These are phyloP conservation scores for Ovis aries DNA, from an alignment of 2,113 vertebrate genomes.

Conservation along the genomic window DNA sequence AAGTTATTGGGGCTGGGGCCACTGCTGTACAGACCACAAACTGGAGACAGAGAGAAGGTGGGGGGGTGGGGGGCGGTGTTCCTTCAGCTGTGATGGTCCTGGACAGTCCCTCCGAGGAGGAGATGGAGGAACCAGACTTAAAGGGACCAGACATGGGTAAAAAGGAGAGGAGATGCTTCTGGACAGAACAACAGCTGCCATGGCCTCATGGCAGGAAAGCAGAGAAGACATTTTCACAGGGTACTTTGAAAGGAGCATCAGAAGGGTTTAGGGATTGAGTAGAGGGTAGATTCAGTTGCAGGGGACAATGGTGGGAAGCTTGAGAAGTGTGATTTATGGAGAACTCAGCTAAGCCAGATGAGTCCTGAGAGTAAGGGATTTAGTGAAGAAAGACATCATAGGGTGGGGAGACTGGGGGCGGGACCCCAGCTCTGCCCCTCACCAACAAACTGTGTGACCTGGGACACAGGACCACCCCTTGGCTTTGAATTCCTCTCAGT, in stretches of 20 bases:
- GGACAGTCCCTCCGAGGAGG: neutral
- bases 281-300: neutral
- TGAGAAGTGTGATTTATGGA: fast-evolving
- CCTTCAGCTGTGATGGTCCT: neutral
- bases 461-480: neutral
- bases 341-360: neutral
- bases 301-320: neutral
- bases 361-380: neutral
- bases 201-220: neutral
- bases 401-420: neutral
- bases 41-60: neutral
- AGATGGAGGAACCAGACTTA: neutral
- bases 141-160: neutral
- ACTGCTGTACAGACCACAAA: neutral
- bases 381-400: neutral
- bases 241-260: neutral
- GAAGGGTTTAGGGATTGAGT: neutral
- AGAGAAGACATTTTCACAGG: neutral
- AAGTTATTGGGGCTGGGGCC: neutral
- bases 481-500: neutral
- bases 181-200: neutral
- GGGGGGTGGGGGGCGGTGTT: fast-evolving
- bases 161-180: neutral
- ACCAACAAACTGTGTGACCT: neutral
- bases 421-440: neutral